Evolutionary conservation across 2,113 vertebrate species (phyloP).

Genomic region (Chrysemys picta): DNA sequence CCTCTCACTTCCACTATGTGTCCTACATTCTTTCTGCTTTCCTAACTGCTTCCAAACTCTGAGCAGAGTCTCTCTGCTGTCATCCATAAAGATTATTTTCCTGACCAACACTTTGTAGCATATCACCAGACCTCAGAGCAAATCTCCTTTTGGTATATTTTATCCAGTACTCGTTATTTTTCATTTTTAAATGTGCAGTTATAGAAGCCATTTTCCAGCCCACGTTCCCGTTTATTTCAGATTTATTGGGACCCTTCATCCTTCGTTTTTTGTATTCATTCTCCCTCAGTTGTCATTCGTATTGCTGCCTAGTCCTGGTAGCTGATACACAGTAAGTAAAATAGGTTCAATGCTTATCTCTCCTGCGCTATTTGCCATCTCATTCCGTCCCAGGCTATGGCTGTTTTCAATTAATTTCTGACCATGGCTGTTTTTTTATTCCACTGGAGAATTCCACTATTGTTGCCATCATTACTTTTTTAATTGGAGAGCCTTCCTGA

Average conservation of each 20-base stretch:
- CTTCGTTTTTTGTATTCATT: neutral
- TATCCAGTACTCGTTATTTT: neutral
- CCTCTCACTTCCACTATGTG: neutral
- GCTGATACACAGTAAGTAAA: neutral
- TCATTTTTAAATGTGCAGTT: neutral
- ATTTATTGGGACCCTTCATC: neutral
- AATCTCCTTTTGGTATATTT: neutral
- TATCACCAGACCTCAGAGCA: neutral
- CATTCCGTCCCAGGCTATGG: neutral
- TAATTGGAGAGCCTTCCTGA: neutral
- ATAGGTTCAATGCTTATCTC: neutral
- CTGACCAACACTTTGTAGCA: neutral
- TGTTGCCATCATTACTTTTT: neutral
- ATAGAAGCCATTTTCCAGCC: neutral
- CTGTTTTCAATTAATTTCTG: neutral
- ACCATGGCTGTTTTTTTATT: neutral
- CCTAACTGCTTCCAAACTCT: neutral
- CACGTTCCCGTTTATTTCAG: neutral
- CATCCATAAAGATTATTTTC: neutral
- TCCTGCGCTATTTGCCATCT: neutral
- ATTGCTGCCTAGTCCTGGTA: neutral
- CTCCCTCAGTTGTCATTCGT: neutral
- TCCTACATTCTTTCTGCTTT: neutral
- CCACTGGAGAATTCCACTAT: neutral
- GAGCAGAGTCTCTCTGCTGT: neutral